Conservation (phyloP, 2,888 invertebrate genomes). For the Machimus atricapillus region DNA sequence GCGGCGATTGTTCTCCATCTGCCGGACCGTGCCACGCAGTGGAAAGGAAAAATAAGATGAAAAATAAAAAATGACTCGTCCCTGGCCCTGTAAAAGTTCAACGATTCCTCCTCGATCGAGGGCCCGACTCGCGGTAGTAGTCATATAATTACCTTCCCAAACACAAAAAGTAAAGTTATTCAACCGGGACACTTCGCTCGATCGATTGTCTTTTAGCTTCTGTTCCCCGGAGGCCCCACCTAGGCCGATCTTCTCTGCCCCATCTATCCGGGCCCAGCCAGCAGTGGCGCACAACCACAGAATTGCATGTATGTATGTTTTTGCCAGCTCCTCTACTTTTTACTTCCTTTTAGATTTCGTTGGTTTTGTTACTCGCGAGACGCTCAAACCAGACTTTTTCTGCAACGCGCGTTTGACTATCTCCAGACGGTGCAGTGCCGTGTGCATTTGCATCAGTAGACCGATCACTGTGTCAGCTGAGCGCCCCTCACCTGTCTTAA, state of each 20-base stretch:
- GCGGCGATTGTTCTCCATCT: not conserved
- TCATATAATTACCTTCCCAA: slow-evolving; percentile 8
- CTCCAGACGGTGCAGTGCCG: not conserved
- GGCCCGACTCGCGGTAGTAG: not conserved
- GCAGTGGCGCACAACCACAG: not conserved
- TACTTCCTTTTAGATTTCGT: not conserved
- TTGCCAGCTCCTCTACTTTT: not conserved
- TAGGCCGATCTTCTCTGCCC: not conserved
- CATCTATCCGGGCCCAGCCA: not conserved
- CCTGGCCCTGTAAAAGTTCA: slow-evolving; percentile 33
- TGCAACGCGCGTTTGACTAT: not conserved
- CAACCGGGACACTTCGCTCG: slow-evolving; percentile 36
- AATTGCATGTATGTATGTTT: not conserved
- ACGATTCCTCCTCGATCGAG: not conserved
- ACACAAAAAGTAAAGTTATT: slow-evolving; percentile 28
- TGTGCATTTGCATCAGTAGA: not conserved
- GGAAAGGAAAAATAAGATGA: not conserved
- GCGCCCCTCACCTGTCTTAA: not conserved
- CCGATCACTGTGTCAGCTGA: not conserved
- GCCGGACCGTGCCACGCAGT: not conserved
- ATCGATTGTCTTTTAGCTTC: slow-evolving; percentile 22
- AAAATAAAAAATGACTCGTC: not conserved
- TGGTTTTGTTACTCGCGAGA: not conserved
- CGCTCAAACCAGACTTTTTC: not conserved
- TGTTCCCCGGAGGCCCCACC: not conserved